Evolutionary conservation across 2,797 vertebrate genomes (phyloP).

Genomic region (Silurus lanzhouensis): DNA sequence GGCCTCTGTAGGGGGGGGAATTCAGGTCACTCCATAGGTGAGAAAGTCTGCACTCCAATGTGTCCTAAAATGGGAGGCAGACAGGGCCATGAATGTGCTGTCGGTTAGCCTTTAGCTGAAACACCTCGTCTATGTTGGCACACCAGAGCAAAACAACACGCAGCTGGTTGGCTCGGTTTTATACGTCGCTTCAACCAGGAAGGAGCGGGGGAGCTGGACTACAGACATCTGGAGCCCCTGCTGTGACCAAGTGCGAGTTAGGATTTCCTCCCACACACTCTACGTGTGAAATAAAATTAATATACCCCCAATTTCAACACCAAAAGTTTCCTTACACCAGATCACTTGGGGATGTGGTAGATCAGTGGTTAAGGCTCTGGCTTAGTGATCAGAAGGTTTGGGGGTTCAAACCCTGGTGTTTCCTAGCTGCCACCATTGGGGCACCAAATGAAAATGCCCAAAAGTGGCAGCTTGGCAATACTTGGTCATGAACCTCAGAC

Average conservation of each 20-base stretch:
- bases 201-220: background rate
- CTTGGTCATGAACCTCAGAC: no score
- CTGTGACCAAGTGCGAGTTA: background rate
- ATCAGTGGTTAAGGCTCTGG: no score
- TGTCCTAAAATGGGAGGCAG: constrained; percentile 15
- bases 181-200: constrained; percentile 27
- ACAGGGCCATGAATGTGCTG: background rate
- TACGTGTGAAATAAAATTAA: constrained; percentile 14
- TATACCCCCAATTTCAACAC: background rate
- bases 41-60: background rate
- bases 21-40: constrained; percentile 5
- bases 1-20: background rate
- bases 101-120: background rate
- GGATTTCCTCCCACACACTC: constrained; percentile 8
- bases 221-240: constrained; percentile 1
- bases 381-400: no score
- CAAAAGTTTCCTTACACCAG: no score
- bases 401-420: no score
- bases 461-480: no score
- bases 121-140: background rate
- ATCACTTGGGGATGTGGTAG: no score
- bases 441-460: no score
- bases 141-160: background rate
- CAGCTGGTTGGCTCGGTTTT: background rate
- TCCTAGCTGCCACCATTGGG: no score